phyloP scores from a whole-genome alignment of 2,888 invertebrate species.

The Sphaerophoria taeniata region DNA sequence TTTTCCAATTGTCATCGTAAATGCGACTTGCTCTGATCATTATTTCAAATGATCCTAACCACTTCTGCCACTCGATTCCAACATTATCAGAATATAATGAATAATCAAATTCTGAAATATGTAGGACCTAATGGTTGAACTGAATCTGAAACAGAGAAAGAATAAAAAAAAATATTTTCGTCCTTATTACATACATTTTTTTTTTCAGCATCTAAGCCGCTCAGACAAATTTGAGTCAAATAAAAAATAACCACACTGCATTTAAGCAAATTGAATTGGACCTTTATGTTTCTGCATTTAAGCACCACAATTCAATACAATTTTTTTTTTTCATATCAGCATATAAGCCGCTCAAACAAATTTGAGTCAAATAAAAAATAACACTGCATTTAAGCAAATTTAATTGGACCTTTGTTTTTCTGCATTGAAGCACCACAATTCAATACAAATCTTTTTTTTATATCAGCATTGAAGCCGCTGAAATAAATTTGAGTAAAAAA shows the following conservation, averaged over 20 bases:
- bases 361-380: background rate
- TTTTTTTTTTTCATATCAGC: background rate
- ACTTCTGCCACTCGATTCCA: constrained; percentile 1
- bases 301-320: background rate
- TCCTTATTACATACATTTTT: background rate
- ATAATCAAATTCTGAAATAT: too few relatives aligned
- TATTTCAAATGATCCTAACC: background rate
- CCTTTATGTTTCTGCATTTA: background rate
- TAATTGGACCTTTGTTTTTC: background rate
- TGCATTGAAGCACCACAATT: background rate
- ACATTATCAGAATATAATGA: background rate
- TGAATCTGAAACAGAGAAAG: background rate
- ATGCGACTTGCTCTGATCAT: constrained; percentile 3
- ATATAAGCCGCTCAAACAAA: background rate
- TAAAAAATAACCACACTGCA: background rate
- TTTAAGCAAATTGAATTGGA: background rate
- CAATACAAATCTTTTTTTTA: background rate
- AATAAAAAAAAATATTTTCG: background rate
- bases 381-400: background rate
- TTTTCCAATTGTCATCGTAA: background rate
- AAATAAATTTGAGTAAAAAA: background rate
- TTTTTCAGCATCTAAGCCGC: background rate
- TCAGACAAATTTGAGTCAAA: background rate
- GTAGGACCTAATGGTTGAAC: background rate
- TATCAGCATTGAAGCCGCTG: background rate